These are phyloP conservation scores for Pipistrellus kuhlii DNA, from an alignment of 2,797 vertebrate species.

Conservation along the genomic window DNA sequence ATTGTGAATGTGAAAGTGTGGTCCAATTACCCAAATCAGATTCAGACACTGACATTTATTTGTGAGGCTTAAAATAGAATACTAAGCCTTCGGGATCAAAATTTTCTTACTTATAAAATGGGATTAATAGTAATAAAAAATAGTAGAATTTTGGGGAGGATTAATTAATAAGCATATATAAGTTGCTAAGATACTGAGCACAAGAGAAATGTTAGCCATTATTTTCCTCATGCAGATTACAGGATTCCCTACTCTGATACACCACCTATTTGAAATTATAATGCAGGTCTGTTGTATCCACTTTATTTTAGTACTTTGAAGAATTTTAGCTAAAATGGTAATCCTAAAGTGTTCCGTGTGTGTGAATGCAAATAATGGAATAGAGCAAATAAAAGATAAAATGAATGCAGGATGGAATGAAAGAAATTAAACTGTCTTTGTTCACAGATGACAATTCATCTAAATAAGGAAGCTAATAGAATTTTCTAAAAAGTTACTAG, in stretches of 20 bases:
- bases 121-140: neutral
- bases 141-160: neutral
- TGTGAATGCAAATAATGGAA: neutral
- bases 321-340: neutral
- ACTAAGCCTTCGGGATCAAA: neutral
- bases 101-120: neutral
- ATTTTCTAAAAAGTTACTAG: neutral
- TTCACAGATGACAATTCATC: neutral
- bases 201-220: neutral
- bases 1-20: neutral
- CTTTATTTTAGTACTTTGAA: neutral
- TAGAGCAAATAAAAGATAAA: neutral
- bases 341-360: neutral
- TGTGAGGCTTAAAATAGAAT: neutral
- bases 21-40: neutral
- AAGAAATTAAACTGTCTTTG: constrained; percentile 16
- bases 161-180: neutral
- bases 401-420: neutral
- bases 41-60: neutral
- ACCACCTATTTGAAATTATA: neutral
- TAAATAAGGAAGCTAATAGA: neutral
- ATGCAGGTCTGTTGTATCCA: neutral
- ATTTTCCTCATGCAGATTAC: neutral
- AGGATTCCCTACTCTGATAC: neutral
- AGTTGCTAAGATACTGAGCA: neutral